Evolutionary conservation across 2,888 invertebrate genomes (phyloP), one percentile per base, ranked within the genome.

Genomic region (Eubasilissa splendida): DNA sequence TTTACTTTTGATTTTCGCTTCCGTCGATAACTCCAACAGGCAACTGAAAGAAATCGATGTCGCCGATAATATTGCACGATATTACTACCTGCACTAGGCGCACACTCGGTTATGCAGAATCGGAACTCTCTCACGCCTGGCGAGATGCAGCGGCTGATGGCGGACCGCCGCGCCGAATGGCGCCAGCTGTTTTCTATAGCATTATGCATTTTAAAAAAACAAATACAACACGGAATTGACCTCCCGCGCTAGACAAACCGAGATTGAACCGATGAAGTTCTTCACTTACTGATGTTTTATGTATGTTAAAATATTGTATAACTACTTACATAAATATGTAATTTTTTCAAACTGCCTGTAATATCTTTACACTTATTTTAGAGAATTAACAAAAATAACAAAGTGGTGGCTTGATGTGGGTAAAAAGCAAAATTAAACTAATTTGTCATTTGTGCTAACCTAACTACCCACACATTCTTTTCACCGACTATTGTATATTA

Each of bases 61-160:
- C 54, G 42, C 56, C 58, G 58, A 73, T 73, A 73, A 73, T 56
- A 33, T 31, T 4, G 71, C 71, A 73, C 71, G 71, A 73, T 73
- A 73, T 73, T 73, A 56, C 3, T 4, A 7, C 42, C 42, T 4
- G 42, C 42, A n/a, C n/a, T 60, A n/a, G 22, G n/a, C 22, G 14
- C 8, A 33, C 31, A 33, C 22, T 22, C 22, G 22, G 71, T 56
- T 71, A 56, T 71, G 53, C 71, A 56, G 71, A 4, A 54, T 9
- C 22, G 58, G 22, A 73, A 73, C 42, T 73, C 71, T 73, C 71
- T 73, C 71, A 73, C 71, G 71, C 58, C 71, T 56, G 11, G 56
- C 33, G 33, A 73, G 71, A 73, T 73, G 71, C 71, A 56, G 54
- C 56, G 71, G 22, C 22, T 1, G 22, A 22, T 22, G 22, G 22